Evolutionary conservation across 2,888 invertebrate species (phyloP), one percentile per base, ranked within the genome.

Genomic region (Tetanocera ferruginea): DNA sequence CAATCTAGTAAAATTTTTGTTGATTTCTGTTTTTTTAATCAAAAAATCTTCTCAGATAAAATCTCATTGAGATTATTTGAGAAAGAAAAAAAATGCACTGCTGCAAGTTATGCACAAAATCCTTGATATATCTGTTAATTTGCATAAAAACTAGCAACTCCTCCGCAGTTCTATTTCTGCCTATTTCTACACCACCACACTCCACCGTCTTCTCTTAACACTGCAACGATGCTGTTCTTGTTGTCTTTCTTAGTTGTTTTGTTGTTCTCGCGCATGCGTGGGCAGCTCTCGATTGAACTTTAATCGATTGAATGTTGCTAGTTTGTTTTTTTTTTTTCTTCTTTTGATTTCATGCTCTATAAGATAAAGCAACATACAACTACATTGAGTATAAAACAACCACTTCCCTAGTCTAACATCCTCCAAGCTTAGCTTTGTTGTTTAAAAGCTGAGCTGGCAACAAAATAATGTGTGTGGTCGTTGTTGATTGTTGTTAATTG

Each of bases 231-330:
- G 43, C 11, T 43, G 43, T 51, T 19, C 31, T 37, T 55, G 57
- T 72, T 57, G 55, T 14, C 1, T 31, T 28, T 28, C 28, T 51
- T 72, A 19, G 34, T 52, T 25, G 31, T n/a, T n/a, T 37, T 37
- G 57, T 57, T 57, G 23, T 34, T 43, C 23, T 62, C 62, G 60
- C 11, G 31, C 25, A 51, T 51, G 74, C 64, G 74, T 74, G 64
- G 74, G 74, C 49, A 17, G 73, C 49, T 17, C 25, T 17, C 17
- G 51, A 74, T 74, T 64, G 74, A 74, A 74, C 74, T 74, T 74
- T 64, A 51, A 72, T 72, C 72, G 72, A 31, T 72, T 28, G 31
- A 74, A 28, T 31, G 34, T 31, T 34, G 31, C 6, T 67, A 14
- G n/a, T 67, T n/a, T 9, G 43, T 67, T 23, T 14, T 11, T 37